These are phyloP conservation scores for Tiliacea aurago DNA, from an alignment of 2,888 invertebrate genomes.

Conservation along the genomic window DNA sequence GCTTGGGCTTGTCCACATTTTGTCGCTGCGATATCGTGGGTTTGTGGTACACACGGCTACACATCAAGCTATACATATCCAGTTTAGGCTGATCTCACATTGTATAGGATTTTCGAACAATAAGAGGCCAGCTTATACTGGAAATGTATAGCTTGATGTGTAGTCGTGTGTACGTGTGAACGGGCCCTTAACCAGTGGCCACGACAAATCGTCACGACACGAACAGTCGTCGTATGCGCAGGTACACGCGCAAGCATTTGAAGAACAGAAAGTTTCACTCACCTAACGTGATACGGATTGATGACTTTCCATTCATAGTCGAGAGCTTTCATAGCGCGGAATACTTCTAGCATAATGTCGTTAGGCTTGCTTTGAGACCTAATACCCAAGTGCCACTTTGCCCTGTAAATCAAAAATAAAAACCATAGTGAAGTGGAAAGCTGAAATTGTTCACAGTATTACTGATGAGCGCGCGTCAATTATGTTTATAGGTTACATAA, in stretches of 20 bases:
- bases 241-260: neutral
- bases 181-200: neutral
- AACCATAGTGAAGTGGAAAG: neutral
- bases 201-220: neutral
- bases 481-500: neutral
- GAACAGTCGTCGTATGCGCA: neutral
- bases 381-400: conserved; percentile 99
- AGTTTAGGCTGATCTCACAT: too few relatives aligned
- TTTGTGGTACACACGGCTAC: too few relatives aligned
- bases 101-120: too few relatives aligned
- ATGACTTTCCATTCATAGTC: conserved; percentile 99
- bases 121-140: too few relatives aligned
- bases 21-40: neutral
- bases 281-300: conserved; percentile 97
- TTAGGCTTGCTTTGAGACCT: conserved; percentile 99
- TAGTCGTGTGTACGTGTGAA: too few relatives aligned
- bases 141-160: too few relatives aligned
- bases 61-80: too few relatives aligned
- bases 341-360: conserved; percentile 99
- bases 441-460: neutral
- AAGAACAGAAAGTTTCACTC: conserved; percentile 27
- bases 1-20: too few relatives aligned
- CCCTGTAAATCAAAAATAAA: conserved; percentile 87
- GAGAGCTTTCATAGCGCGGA: conserved; percentile 99
- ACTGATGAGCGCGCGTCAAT: neutral